These are phyloP conservation scores for Gymnorhina tibicen DNA, from an alignment of 2,113 vertebrate genomes.

Conservation along the genomic window DNA sequence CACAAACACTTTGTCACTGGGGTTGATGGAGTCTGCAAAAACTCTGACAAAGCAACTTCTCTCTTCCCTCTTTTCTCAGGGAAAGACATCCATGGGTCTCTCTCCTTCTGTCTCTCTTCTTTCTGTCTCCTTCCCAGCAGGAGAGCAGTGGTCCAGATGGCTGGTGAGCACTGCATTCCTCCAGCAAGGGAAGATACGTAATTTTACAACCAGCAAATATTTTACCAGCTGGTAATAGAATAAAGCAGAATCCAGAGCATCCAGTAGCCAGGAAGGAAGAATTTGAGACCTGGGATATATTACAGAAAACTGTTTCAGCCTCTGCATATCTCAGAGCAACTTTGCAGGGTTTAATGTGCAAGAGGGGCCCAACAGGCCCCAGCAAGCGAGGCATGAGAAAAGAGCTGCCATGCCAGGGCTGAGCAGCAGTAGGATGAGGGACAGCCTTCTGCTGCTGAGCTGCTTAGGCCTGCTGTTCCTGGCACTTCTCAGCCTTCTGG, in stretches of 20 bases:
- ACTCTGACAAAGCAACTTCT: background rate
- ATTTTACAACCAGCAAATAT: background rate
- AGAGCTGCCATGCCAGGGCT: background rate
- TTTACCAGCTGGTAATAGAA: background rate
- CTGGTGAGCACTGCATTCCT: background rate
- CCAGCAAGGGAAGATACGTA: background rate
- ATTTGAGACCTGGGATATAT: background rate
- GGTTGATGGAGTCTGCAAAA: background rate
- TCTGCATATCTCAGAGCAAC: background rate
- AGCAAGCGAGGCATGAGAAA: background rate
- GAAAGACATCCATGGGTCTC: background rate
- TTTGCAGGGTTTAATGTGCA: background rate
- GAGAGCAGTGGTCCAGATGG: background rate
- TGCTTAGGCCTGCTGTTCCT: constrained; percentile 11
- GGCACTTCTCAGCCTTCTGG: constrained; percentile 70
- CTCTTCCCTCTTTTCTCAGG: background rate
- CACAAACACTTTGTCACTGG: background rate
- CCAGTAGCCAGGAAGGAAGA: background rate
- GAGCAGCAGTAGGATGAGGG: background rate
- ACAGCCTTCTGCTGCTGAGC: background rate
- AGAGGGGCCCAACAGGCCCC: background rate
- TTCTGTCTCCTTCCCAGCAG: background rate
- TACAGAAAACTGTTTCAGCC: background rate
- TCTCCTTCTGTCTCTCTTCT: background rate
- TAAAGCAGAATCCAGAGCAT: background rate